Conservation (phyloP, 2,797 vertebrate genomes). For the Melanotaenia trifasciata region DNA sequence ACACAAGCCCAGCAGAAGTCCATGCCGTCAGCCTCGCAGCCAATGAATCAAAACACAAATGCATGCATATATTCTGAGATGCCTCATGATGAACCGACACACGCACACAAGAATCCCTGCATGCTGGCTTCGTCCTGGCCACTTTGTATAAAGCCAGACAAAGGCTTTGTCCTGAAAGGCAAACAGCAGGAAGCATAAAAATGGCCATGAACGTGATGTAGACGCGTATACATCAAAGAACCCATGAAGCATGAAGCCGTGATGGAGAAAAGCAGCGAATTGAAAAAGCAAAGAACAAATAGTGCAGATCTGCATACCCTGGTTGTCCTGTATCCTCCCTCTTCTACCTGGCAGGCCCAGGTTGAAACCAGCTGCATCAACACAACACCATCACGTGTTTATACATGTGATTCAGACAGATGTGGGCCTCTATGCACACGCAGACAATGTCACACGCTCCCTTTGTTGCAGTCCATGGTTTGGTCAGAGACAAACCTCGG, state of each 20-base stretch:
- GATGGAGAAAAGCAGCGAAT: conserved; percentile 3
- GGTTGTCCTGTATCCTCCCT: conserved; percentile 53
- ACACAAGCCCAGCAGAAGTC: conserved; percentile 55
- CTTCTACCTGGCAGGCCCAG: conserved; percentile 81
- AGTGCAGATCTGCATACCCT: conserved; percentile 57
- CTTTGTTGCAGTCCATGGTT: conserved; percentile 74
- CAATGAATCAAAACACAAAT: conserved; percentile 57
- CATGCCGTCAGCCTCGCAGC: conserved; percentile 40
- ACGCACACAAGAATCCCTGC: conserved; percentile 18
- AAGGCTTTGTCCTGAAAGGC: conserved; percentile 62
- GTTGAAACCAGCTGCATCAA: conserved; percentile 45
- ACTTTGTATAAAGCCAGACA: conserved; percentile 52
- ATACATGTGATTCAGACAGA: conserved; percentile 73
- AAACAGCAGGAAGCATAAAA: conserved; percentile 61
- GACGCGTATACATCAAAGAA: conserved; percentile 7
- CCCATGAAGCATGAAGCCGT: conserved; percentile 8
- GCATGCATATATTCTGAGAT: conserved; percentile 46
- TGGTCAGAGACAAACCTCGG: conserved; percentile 79
- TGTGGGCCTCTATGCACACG: conserved; percentile 66
- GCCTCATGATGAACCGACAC: conserved; percentile 43
- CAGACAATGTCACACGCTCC: conserved; percentile 52
- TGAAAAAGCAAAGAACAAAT: conserved; percentile 60
- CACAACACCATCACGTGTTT: conserved; percentile 52
- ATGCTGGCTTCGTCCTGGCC: conserved; percentile 35
- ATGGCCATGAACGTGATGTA: conserved; percentile 45